A percentile compares a stretch with the other conserved stretches of the same genome.
phyloP scores from a whole-genome alignment of 2,888 invertebrate species.

The Stenodera caucasica region DNA sequence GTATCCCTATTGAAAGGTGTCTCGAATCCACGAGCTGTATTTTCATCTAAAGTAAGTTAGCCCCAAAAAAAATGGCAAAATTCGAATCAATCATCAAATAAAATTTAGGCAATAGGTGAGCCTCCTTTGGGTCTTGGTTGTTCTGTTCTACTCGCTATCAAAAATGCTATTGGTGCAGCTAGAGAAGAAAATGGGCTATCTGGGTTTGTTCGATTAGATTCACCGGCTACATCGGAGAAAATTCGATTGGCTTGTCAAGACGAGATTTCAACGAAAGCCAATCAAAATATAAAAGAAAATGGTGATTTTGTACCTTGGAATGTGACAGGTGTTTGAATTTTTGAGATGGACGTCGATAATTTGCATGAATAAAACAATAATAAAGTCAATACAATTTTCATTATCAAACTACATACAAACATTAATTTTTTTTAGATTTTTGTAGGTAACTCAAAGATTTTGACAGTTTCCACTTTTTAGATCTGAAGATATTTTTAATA shows the following conservation, averaged over 20 bases:
- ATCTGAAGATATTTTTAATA: background rate
- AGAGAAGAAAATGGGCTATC: conserved; percentile 70
- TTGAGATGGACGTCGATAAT: background rate
- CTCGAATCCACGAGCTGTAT: conserved; percentile 87
- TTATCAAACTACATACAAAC: background rate
- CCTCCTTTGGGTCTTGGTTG: conserved; percentile 90
- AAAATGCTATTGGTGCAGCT: conserved; percentile 81
- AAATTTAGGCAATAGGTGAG: conserved; percentile 87
- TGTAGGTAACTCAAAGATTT: background rate
- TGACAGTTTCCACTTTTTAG: background rate
- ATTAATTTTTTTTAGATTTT: background rate
- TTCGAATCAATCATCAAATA: background rate
- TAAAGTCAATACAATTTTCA: background rate
- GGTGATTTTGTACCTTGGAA: conserved; percentile 68
- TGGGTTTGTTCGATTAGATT: conserved; percentile 66
- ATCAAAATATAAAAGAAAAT: conserved; percentile 62
- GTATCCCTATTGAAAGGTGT: conserved; percentile 90
- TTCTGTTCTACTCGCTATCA: conserved; percentile 86
- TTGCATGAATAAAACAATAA: background rate
- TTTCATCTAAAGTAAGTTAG: conserved; percentile 83
- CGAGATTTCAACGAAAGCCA: conserved; percentile 75
- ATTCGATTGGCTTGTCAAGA: conserved; percentile 93
- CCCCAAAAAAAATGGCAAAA: conserved; percentile 62
- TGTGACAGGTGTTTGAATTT: conserved; percentile 53
- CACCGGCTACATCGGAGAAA: conserved; percentile 86